Base-by-base conservation (phyloP, 2,888 invertebrate genomes). In the Limnephilus lunatus region DNA sequence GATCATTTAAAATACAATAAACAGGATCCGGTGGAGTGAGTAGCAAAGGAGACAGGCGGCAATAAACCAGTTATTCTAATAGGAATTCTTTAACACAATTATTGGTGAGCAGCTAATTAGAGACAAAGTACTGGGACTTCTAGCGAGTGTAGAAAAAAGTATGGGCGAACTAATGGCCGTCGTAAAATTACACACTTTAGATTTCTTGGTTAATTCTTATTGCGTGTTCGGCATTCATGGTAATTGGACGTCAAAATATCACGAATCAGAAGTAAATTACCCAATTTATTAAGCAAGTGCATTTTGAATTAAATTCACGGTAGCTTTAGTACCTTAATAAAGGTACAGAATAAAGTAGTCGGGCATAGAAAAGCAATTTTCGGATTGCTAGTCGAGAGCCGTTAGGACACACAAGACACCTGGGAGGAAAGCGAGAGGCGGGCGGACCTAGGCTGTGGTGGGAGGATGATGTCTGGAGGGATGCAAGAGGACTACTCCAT, bases 51-150 rank as follows among this genome's bases (percentile, higher is more conserved):
- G 9, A 5, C 25, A 68, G 25, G 68, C 68, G 68, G 68, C 68
- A 68, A 25, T n/a, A 68, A 68, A 68, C 68, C 68, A 25, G 68
- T 68, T 68, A 68, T 68, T 68, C 68, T 25, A 68, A 68, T 68
- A 68, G 68, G 68, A 68, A 68, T 68, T 68, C 68, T 68, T n/a
- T 68, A 68, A 68, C 68, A 68, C 68, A 68, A 68, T 68, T 68
- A 68, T 68, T 68, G 68, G 68, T 68, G 68, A 68, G 68, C 68
- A 68, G 68, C n/a, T 68, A 25, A 68, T 68, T 68, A 68, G 68
- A 68, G 25, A 68, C 68, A 9, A 68, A 68, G 68, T 68, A 68
- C 68, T 5, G 25, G 68, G 68, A 68, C 68, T 53, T 19, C 19
- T 68, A n/a, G 68, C 68, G 68, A 68, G 68, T n/a, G 68, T 9